Percentiles rank a stretch among this genome's conserved stretches.
These are phyloP conservation scores for Elysia crispata DNA, from an alignment of 2,888 invertebrate genomes.

Conservation along the genomic window DNA sequence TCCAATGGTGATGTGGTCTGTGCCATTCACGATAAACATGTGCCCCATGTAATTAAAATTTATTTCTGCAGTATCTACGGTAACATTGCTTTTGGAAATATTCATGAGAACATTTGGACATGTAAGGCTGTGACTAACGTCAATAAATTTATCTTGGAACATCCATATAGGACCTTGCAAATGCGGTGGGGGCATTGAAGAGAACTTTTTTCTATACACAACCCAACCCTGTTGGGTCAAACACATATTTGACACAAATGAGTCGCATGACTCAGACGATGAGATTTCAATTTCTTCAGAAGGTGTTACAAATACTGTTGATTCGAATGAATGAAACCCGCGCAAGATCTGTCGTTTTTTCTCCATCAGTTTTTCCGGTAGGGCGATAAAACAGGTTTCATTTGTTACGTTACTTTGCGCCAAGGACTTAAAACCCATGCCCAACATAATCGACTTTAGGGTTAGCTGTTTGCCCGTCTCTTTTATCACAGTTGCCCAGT, in stretches of 20 bases:
- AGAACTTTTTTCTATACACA: background rate
- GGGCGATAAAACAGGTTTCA: no score
- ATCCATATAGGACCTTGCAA: background rate
- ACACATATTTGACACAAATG: background rate
- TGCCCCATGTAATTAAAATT: background rate
- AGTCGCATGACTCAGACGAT: background rate
- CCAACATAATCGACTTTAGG: no score
- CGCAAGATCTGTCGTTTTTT: no score
- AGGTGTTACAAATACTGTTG: no score
- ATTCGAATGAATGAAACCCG: no score
- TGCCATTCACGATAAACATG: background rate
- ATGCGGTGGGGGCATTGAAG: background rate
- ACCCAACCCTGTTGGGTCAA: background rate
- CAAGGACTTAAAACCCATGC: no score
- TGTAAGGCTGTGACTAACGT: slow-evolving; percentile 24
- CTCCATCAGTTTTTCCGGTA: no score
- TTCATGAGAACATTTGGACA: slow-evolving; percentile 34
- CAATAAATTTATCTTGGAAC: slow-evolving; percentile 14
- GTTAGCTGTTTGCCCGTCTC: no score
- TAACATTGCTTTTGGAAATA: background rate
- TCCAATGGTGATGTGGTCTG: background rate
- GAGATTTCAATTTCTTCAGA: no score
- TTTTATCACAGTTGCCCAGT: no score
- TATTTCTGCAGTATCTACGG: background rate
- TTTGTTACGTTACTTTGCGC: no score